Base-by-base conservation (phyloP, 1,140 invertebrate genomes). In the Drosophila nebulosa region DNA sequence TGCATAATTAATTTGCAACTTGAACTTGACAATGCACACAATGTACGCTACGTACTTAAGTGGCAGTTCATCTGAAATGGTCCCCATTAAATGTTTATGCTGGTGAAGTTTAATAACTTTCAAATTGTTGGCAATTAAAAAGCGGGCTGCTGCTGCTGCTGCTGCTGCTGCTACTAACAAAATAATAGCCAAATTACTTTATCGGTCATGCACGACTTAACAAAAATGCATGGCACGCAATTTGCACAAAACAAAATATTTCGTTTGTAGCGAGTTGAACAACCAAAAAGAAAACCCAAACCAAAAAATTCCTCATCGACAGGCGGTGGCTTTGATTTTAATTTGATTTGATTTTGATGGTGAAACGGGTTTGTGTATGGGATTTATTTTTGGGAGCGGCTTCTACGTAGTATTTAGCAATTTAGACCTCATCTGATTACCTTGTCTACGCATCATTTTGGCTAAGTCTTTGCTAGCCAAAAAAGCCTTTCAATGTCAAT, bases 1-100 rank as follows among this genome's bases (percentile, higher is more conserved):
- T 84, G 80, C 80, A 84, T 84, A 85, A 84, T 79, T 70, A 73
- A 80, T 76, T 69, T 69, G 32, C 78, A 83, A 86, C 83, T 86
- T 86, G 83, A 86, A 86, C 83, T 86, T 86, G 83, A 88, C 83
- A 81, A 60, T 81, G 81, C 65, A 32, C 63, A 36, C 24, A 24
- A 24, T 24, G 24, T 72, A 52, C 57, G 64, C 60, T n/a, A 60
- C 32, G 57, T 66, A 26, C 55, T 70, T 10, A 46, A 46, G 39
- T 9, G 56, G 62, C 62, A 60, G 57, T 56, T 42, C 62, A 66
- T 66, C 62, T 24, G 65, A 59, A 60, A 59, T 27, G 51, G 52
- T 63, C 69, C 69, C 69, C 69, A 86, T 85, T 86, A 78, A 78
- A 50, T 42, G 30, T 62, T 74, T 68, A 69, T 74, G 77, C 51